Percentiles rank a stretch among this genome's conserved stretches.
Conservation (phyloP, 2,113 vertebrate genomes). For the Syngnathoides biaculeatus region DNA sequence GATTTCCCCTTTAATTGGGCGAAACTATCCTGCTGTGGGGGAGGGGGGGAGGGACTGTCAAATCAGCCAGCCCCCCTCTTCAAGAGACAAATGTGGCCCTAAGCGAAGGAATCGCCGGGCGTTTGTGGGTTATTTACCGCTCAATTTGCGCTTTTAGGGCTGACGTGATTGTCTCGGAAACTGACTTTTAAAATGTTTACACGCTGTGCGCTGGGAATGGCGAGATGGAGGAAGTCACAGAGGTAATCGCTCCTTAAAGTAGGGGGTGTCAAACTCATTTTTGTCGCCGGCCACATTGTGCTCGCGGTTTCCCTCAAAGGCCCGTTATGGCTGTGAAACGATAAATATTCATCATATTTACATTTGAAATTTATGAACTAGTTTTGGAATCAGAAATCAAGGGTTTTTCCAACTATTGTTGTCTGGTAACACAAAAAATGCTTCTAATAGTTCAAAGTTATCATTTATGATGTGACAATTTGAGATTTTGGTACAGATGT, state of each 20-base stretch:
- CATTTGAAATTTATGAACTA: too few relatives aligned
- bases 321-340: too few relatives aligned
- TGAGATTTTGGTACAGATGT: too few relatives aligned
- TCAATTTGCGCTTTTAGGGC: constrained; percentile 54
- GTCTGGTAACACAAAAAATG: too few relatives aligned
- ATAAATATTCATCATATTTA: too few relatives aligned
- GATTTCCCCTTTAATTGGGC: constrained; percentile 22
- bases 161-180: constrained; percentile 46
- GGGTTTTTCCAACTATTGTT: too few relatives aligned
- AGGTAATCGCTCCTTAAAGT: neutral
- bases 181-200: constrained; percentile 60
- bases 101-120: constrained; percentile 28
- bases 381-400: too few relatives aligned
- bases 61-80: constrained; percentile 19
- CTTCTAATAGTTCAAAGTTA: too few relatives aligned
- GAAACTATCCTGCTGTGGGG: constrained; percentile 14
- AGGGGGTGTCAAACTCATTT: too few relatives aligned
- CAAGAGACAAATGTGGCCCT: constrained; percentile 29
- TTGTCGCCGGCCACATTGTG: too few relatives aligned
- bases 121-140: constrained; percentile 57
- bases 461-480: too few relatives aligned
- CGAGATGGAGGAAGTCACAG: constrained; percentile 32
- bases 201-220: constrained; percentile 50
- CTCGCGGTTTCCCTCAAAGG: too few relatives aligned
- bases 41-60: constrained; percentile 10